Percentiles rank a stretch among this genome's conserved stretches.
Conservation (phyloP, 1,140 invertebrate genomes). For the Yoshiicerus persimilis region DNA sequence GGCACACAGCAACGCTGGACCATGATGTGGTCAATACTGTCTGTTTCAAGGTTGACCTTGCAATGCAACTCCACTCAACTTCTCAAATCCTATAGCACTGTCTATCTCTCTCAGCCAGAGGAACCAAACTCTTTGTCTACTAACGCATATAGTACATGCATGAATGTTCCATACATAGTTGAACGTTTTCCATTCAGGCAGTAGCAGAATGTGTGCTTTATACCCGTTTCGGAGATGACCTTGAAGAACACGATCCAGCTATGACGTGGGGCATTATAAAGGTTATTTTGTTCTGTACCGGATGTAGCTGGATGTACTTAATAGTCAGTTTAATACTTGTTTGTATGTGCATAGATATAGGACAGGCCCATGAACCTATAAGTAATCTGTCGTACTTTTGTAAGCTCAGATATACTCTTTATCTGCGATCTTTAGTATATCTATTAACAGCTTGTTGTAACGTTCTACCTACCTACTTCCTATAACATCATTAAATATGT, state of each 20-base stretch:
- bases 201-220: not conserved
- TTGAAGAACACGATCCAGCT: not conserved
- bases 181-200: not conserved
- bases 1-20: conserved; percentile 43
- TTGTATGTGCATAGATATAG: not conserved
- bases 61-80: not conserved
- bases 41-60: not conserved
- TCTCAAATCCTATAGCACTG: not conserved
- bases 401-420: too few relatives aligned
- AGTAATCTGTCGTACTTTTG: too few relatives aligned
- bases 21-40: conserved; percentile 24
- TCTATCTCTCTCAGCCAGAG: not conserved
- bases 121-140: not conserved
- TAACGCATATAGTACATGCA: too few relatives aligned
- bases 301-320: not conserved
- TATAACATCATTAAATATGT: too few relatives aligned
- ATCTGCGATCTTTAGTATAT: too few relatives aligned
- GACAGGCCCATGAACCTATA: too few relatives aligned
- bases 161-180: too few relatives aligned
- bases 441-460: too few relatives aligned
- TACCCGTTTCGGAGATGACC: not conserved
- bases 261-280: not conserved
- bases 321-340: too few relatives aligned
- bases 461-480: too few relatives aligned
- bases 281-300: not conserved